These are phyloP conservation scores for Cydia strobilella DNA, from an alignment of 1,140 invertebrate species.

Conservation along the genomic window DNA sequence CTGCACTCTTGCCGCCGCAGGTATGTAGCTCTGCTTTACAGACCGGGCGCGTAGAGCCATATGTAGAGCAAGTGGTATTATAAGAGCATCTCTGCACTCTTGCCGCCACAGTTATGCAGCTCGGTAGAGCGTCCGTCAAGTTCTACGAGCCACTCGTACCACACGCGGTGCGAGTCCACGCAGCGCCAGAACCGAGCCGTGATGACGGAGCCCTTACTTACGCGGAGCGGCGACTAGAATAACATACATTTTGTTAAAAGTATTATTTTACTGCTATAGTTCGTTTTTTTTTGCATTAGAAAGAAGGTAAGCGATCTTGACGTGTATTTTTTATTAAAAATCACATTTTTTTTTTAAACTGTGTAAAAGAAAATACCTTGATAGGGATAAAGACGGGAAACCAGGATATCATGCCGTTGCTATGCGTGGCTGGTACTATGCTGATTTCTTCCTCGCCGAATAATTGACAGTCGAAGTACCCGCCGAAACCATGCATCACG, in stretches of 20 bases:
- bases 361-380: conserved; percentile 83
- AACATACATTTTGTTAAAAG: not conserved
- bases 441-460: conserved; percentile 93
- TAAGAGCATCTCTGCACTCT: conserved; percentile 73
- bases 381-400: conserved; percentile 98
- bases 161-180: conserved; percentile 89
- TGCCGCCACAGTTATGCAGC: conserved; percentile 68
- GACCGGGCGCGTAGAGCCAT: no score
- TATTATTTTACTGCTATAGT: no score
- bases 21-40: conserved; percentile 68
- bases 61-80: conserved; percentile 42
- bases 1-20: conserved; percentile 65
- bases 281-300: no score
- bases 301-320: no score
- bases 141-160: conserved; percentile 96
- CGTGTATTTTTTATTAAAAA: no score
- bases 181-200: conserved; percentile 94
- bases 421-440: conserved; percentile 93
- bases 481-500: conserved; percentile 95
- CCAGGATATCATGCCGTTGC: conserved; percentile 97
- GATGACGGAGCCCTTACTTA: conserved; percentile 86
- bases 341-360: no score
- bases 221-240: conserved; percentile 86
- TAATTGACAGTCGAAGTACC: conserved; percentile 95
- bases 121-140: conserved; percentile 57